phyloP scores from a whole-genome alignment of 64 coral and sea anemone species.

The Stichodactyla helianthus region DNA sequence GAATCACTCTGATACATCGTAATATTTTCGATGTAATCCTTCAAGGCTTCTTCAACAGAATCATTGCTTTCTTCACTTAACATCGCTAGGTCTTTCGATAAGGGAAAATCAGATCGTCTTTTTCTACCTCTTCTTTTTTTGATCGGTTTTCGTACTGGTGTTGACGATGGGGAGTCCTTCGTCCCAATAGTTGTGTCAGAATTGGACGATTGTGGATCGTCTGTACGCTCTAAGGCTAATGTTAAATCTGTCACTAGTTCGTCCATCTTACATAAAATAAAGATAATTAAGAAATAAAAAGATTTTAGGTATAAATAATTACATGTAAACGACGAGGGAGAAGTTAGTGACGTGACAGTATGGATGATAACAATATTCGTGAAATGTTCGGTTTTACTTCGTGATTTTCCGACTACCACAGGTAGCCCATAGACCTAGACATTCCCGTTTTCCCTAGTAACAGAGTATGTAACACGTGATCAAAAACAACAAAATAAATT shows the following conservation, averaged over 20 bases:
- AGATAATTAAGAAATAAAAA: neutral
- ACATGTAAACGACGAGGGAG: neutral
- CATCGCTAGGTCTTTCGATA: constrained; percentile 56
- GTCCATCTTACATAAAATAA: constrained; percentile 49
- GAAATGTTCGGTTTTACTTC: too few relatives aligned
- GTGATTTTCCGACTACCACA: too few relatives aligned
- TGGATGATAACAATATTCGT: too few relatives aligned
- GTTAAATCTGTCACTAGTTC: constrained; percentile 80
- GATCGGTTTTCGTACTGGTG: constrained; percentile 59
- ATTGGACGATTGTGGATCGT: constrained; percentile 79
- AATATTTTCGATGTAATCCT: constrained; percentile 92
- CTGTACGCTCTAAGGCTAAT: constrained; percentile 58
- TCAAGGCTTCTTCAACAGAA: constrained; percentile 86
- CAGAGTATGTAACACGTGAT: neutral
- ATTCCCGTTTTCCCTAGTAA: neutral
- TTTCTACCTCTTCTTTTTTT: constrained; percentile 80
- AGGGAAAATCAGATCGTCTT: constrained; percentile 77
- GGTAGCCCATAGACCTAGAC: too few relatives aligned
- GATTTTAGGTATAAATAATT: neutral
- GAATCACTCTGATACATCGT: constrained; percentile 87
- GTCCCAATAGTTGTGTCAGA: constrained; percentile 83
- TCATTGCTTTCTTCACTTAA: constrained; percentile 82
- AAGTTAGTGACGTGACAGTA: too few relatives aligned
- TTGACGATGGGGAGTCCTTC: constrained; percentile 77
- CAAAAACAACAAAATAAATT: too few relatives aligned